Base-by-base conservation (phyloP, 1,140 invertebrate genomes). In the Drosophila lacteicornis region DNA sequence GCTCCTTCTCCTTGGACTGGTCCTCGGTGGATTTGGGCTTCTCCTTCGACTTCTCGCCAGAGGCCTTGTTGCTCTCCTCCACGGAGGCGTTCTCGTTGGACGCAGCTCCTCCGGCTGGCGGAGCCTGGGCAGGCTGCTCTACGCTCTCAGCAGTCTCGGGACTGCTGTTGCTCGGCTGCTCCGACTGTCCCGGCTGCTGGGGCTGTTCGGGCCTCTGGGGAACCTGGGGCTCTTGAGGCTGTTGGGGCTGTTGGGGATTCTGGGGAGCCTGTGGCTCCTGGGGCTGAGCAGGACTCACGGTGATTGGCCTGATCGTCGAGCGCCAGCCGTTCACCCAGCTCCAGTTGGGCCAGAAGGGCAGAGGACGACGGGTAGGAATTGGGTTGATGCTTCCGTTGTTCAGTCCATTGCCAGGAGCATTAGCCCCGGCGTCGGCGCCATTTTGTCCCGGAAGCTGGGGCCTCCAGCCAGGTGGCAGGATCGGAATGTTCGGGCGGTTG, bases 61-160 rank as follows among this genome's bases (percentile, higher is more conserved):
- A 53, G 9, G 38, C 62, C 47, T 85, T 86, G 36, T 47, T 79
- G 65, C 33, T 81, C 11, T 91, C 65, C 61, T 92, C 91, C 7
- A 80, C 74, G 4, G 91, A 92, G 17, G 82, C 76, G 47, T 91
- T 81, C 56, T 92, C 86, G 25, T 71, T 87, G 12, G 80, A 75
- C 22, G 53, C n/a, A 13, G 59, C 40, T 19, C 43, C 67, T 51
- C 36, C 45, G 4, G 73, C 49, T 17, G 59, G 62, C 22, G 33
- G 66, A 22, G 40, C 42, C 19, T 63, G 58, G 17, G 30, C 61
- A 11, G 83, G 25, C 27, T 80, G 86, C 33, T 90, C 85, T 7
- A 82, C 55, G 11, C 85, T 85, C 15, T 85, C 85, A 15, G 59
- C 62, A 8, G 49, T 61, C 45, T 90, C 81, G 12, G 81, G 27